Conservation (phyloP, 2,888 invertebrate species). For the Agonopterix subpropinquella region DNA sequence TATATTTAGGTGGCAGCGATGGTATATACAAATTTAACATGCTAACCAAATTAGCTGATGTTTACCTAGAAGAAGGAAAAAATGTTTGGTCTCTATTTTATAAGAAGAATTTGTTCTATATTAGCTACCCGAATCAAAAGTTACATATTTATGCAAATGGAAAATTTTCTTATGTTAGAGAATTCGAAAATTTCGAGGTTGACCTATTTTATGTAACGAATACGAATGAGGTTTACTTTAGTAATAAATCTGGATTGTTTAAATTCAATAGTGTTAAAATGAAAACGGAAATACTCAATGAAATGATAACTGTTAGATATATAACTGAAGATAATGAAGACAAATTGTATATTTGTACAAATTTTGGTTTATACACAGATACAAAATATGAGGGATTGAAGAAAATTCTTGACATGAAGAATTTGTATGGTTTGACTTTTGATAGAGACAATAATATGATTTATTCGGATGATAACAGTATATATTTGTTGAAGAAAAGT, state of each 20-base stretch:
- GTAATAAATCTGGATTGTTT: constrained; percentile 47
- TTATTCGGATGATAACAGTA: constrained; percentile 39
- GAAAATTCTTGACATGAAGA: constrained; percentile 34
- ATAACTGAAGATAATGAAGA: constrained; percentile 48
- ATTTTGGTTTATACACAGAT: constrained; percentile 33
- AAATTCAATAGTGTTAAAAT: constrained; percentile 29
- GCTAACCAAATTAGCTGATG: constrained; percentile 41
- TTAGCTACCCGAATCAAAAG: constrained; percentile 50
- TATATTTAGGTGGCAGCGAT: constrained; percentile 51
- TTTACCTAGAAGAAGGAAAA: constrained; percentile 39
- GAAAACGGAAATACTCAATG: constrained; percentile 24
- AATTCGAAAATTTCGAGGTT: constrained; percentile 44
- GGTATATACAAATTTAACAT: constrained; percentile 54
- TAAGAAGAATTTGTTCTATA: constrained; percentile 45
- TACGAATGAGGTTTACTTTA: constrained; percentile 33
- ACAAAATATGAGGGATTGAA: constrained; percentile 22
- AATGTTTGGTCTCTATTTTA: constrained; percentile 50
- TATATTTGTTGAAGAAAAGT: constrained; percentile 35
- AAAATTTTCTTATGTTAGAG: constrained; percentile 39
- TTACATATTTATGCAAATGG: constrained; percentile 42
- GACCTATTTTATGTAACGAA: constrained; percentile 40
- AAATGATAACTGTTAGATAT: constrained; percentile 40
- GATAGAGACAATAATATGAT: constrained; percentile 49
- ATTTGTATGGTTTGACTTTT: constrained; percentile 42
- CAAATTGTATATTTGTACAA: constrained; percentile 40